These are phyloP conservation scores for Panorpa germanica DNA, from an alignment of 2,888 invertebrate species.

Conservation along the genomic window DNA sequence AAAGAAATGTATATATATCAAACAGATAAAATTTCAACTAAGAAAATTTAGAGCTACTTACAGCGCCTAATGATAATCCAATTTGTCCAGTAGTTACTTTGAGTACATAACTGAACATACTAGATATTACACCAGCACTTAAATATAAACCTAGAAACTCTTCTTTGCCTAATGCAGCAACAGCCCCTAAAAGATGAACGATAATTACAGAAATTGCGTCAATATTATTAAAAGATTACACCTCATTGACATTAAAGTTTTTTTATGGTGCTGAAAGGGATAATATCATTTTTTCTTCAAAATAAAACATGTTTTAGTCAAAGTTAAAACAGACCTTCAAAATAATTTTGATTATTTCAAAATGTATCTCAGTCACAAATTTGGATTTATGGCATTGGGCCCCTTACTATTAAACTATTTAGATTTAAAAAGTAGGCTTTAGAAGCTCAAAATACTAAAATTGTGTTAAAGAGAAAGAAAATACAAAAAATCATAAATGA, in stretches of 20 bases:
- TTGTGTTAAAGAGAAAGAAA: not conserved
- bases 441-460: not conserved
- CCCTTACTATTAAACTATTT: conserved; percentile 1
- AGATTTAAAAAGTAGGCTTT: conserved; percentile 2
- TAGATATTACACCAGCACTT: conserved; percentile 73
- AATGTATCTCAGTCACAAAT: too few species aligned
- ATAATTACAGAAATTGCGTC: too few species aligned
- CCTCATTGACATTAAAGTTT: too few species aligned
- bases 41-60: conserved; percentile 29
- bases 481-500: conserved; percentile 21
- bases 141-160: conserved; percentile 84
- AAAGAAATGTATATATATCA: conserved; percentile 7
- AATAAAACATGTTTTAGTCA: too few species aligned
- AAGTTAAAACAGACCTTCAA: too few species aligned
- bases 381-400: too few species aligned
- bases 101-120: conserved; percentile 64
- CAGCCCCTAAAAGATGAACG: conserved; percentile 36
- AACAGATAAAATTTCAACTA: conserved; percentile 8
- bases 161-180: conserved; percentile 65
- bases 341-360: too few species aligned
- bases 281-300: too few species aligned
- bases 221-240: too few species aligned
- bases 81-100: conserved; percentile 51
- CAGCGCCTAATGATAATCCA: conserved; percentile 80
- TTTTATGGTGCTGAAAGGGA: too few species aligned